Evolutionary conservation across 92 coral and sea anemone species (phyloP), one percentile per base, ranked within the genome.

Genomic region (Epizoanthus ramosus): DNA sequence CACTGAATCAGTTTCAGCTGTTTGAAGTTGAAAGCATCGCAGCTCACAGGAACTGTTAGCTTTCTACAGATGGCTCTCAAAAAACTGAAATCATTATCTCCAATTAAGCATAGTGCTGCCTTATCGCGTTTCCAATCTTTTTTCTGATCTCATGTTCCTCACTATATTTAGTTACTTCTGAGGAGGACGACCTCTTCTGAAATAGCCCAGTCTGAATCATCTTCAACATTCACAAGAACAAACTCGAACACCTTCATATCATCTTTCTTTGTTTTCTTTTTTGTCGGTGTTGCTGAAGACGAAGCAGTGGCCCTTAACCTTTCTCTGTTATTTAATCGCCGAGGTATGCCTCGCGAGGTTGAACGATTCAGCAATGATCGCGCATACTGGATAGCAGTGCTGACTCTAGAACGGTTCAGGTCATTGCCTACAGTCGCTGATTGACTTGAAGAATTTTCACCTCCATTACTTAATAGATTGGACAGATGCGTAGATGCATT

Each of bases 151-250:
- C 68, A 63, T 63, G 31, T 63, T 63, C 68, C 68, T 14, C 68
- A 63, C 68, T 39, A 39, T 39, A 39, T 39, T 3, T 39, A 39
- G 43, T 39, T 39, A 39, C 43, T 39, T 39, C 43, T 39, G 43
- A 39, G 43, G 68, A 63, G 22, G 68, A 63, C 68, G 68, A 16
- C 28, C n/a, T 63, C 68, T 63, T 63, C 68, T 28, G 68, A 63
- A 63, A 63, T 63, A 63, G 68, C 68, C 68, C 68, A 63, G 28
- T 63, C 68, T 63, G 28, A 63, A 63, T 63, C 68, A 63, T 63
- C 68, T 63, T 63, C 68, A 63, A 63, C 68, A 63, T 63, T 63
- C 68, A 63, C 68, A 63, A 63, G 68, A 8, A 63, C 68, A 63
- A 63, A 63, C 68, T 63, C 28, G 68, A 63, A 63, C 68, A 63